Conservation (phyloP, 1,140 invertebrate species). For the Bombyx mori region ASM3026992v2 NC_085118.1:9678501-9679000, state of each 20-base stretch:
- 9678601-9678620: slow-evolving; percentile 62
- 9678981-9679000: slow-evolving; percentile 30
- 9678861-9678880: slow-evolving; percentile 48
- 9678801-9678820: slow-evolving; percentile 54
- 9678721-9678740: slow-evolving; percentile 47
- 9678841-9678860: slow-evolving; percentile 58
- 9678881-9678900: slow-evolving; percentile 61
- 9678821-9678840: slow-evolving; percentile 27
- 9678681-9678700: slow-evolving; percentile 47
- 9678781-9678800: slow-evolving; percentile 59
- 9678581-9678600: slow-evolving; percentile 32
- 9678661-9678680: slow-evolving; percentile 26
- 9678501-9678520: slow-evolving; percentile 38
- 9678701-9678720: slow-evolving; percentile 68
- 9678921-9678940: slow-evolving; percentile 45
- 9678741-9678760: slow-evolving; percentile 44
- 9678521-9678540: slow-evolving; percentile 50
- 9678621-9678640: slow-evolving; percentile 54
- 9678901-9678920: slow-evolving; percentile 58
- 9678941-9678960: slow-evolving; percentile 47
- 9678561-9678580: slow-evolving; percentile 61
- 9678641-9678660: slow-evolving; percentile 26
- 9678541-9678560: slow-evolving; percentile 63
- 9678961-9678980: slow-evolving; percentile 60
- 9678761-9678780: slow-evolving; percentile 62